Evolutionary conservation across 2,113 vertebrate genomes (phyloP).

Genomic region (Lamprotornis superbus): DNA sequence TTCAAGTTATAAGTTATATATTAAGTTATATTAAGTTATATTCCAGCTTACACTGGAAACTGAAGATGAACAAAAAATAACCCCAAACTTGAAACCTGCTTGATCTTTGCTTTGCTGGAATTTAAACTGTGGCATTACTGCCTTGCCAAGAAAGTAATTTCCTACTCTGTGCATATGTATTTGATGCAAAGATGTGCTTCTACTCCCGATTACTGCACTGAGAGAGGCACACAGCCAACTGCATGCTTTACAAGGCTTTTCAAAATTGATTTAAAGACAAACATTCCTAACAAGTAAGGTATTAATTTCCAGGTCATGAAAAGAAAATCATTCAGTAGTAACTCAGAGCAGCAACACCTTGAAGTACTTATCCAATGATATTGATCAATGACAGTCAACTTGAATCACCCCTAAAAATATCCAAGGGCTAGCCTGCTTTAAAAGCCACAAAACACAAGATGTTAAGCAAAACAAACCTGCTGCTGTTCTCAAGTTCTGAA

Average conservation of each 20-base stretch:
- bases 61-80: neutral
- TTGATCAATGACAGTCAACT: neutral
- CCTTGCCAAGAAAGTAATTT: neutral
- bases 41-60: neutral
- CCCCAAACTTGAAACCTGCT: neutral
- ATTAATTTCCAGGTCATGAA: neutral
- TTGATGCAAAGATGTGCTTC: neutral
- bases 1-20: too few species aligned
- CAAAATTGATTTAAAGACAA: neutral
- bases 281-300: neutral
- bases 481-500: neutral
- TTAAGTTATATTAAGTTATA: too few species aligned
- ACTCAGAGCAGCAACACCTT: neutral
- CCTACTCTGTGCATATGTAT: neutral
- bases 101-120: neutral
- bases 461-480: neutral
- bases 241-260: neutral
- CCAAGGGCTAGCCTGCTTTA: neutral
- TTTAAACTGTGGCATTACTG: neutral
- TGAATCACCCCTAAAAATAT: neutral
- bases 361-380: neutral
- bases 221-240: neutral
- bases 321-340: neutral
- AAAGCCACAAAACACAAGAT: neutral
- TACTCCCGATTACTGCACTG: neutral